Base-by-base conservation (phyloP, 2,797 vertebrate genomes). In the Sphenodon punctatus region DNA sequence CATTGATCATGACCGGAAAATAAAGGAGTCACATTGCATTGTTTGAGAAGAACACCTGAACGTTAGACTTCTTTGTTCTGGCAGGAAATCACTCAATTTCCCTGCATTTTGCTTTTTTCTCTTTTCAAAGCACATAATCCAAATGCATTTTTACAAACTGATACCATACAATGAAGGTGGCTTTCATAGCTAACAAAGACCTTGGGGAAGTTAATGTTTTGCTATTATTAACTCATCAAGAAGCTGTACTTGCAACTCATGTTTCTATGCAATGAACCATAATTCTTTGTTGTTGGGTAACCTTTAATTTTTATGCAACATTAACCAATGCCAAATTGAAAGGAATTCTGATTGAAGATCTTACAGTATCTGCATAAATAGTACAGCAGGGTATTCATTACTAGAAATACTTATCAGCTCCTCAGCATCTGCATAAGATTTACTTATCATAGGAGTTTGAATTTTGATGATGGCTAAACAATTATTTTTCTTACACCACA, bases 131-230 rank as follows among this genome's bases (percentile, higher is more conserved):
- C 80, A 78, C 75, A 56, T 80, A 82, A 85, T 93, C 78, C 90
- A 90, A 91, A 49, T 53, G 66, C 49, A 41, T 78, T 92, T 94
- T 93, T 71, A 80, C 77, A 91, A 94, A 87, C 1, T 16, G 46
- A 53, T 86, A 86, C 89, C 90, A 71, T 64, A 80, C 55, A 85
- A 86, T 82, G 90, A 82, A 49, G 71, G 69, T 60, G 82, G 39
- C 68, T 85, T 91, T 92, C 83, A 90, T 83, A 89, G 87, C 84
- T 89, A 87, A 93, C 84, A 92, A 93, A 92, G 91, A 88, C 87
- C 74, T 92, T 90, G 81, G 74, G 88, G 89, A 94, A 95, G 91
- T 92, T 91, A 92, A 89, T 89, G 89, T 91, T 93, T 91, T 88
- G 65, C 87, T 91, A 38, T 91, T 94, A 89, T 92, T 90, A 95